Conservation (phyloP, 2,113 vertebrate genomes). For the Prochilodus magdalenae region DNA sequence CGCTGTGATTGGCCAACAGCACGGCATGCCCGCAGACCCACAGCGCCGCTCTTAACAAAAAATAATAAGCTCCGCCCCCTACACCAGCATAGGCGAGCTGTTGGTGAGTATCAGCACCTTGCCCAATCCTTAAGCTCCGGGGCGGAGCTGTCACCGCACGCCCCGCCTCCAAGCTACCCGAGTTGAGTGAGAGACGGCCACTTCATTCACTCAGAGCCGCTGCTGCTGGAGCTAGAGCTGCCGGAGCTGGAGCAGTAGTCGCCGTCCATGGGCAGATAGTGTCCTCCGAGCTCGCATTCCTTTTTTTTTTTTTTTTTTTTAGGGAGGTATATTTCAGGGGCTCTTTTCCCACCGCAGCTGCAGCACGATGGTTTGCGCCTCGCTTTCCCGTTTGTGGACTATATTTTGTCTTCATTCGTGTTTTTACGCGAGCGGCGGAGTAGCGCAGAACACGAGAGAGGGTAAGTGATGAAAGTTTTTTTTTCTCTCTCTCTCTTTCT, state of each 20-base stretch:
- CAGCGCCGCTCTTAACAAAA: no score
- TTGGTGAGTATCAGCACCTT: not conserved
- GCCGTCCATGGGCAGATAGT: conserved; percentile 74
- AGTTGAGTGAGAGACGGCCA: conserved; percentile 84
- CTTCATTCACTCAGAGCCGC: conserved; percentile 81
- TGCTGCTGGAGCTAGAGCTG: conserved; percentile 57
- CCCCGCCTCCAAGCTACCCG: conserved; percentile 65
- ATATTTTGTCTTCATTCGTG: conserved; percentile 86
- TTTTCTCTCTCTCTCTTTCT: not conserved
- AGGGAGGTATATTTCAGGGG: conserved; percentile 36
- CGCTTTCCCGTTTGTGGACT: conserved; percentile 87
- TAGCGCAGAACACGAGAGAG: conserved; percentile 94
- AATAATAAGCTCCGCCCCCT: not conserved
- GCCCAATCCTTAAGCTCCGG: not conserved
- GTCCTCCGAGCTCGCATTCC: not conserved
- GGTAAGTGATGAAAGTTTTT: conserved; percentile 82
- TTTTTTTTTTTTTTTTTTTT: not conserved
- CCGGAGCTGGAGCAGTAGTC: not conserved
- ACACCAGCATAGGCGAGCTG: not conserved
- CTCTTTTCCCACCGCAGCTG: conserved; percentile 58
- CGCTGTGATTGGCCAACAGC: not conserved
- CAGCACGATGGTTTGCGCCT: conserved; percentile 91
- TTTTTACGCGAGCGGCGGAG: conserved; percentile 81
- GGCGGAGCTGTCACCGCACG: not conserved
- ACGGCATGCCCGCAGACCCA: not conserved